Conservation (phyloP, 1,140 invertebrate species). For the Mya arenaria region DNA sequence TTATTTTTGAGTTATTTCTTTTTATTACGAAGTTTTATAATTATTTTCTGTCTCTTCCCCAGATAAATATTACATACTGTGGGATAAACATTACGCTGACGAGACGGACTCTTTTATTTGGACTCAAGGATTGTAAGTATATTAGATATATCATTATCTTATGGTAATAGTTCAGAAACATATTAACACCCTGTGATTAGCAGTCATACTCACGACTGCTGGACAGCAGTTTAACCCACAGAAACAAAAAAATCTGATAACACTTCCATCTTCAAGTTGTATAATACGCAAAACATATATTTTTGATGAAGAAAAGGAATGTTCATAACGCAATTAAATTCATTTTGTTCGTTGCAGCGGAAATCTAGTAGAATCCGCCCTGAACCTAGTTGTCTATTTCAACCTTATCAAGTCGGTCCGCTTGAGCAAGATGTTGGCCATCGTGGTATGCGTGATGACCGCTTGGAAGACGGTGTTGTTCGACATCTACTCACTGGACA, state of each 20-base stretch:
- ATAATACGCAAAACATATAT: neutral
- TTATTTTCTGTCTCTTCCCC: too few relatives aligned
- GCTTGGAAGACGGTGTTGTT: slow-evolving; percentile 24
- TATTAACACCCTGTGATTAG: neutral
- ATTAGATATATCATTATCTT: too few relatives aligned
- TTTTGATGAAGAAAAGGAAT: neutral
- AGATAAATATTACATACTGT: slow-evolving; percentile 24
- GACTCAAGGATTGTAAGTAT: slow-evolving; percentile 40
- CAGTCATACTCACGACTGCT: neutral
- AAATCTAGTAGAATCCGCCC: slow-evolving; percentile 17
- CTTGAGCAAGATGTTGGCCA: slow-evolving; percentile 3
- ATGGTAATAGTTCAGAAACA: too few relatives aligned
- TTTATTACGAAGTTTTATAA: too few relatives aligned
- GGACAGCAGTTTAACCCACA: neutral
- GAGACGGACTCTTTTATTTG: slow-evolving; percentile 26
- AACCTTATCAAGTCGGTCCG: slow-evolving; percentile 26
- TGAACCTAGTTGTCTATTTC: neutral
- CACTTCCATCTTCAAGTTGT: neutral
- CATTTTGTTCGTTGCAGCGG: too few relatives aligned
- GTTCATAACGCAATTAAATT: too few relatives aligned
- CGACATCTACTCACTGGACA: slow-evolving; percentile 19
- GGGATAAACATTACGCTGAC: slow-evolving; percentile 37
- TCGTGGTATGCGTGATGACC: slow-evolving; percentile 14
- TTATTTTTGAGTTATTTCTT: too few relatives aligned
- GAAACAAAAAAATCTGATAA: neutral